A percentile compares a stretch with the other conserved stretches of the same genome.
phyloP scores from a whole-genome alignment of 2,888 invertebrate genomes.

The Pemphredon lugubris region DNA sequence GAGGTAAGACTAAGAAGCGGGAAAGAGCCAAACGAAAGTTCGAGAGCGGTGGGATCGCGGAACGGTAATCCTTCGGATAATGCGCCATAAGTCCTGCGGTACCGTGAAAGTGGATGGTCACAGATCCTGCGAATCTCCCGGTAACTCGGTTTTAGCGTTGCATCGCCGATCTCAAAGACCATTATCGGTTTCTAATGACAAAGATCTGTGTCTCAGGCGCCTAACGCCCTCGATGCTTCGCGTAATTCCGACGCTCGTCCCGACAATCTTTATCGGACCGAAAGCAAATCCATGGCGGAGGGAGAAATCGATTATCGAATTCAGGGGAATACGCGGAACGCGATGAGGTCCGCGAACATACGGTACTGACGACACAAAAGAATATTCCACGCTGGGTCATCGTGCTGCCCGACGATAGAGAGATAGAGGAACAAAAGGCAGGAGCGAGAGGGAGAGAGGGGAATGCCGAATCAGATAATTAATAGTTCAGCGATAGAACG shows the following conservation, averaged over 20 bases:
- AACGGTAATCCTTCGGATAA: slow-evolving; percentile 73
- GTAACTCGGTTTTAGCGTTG: slow-evolving; percentile 55
- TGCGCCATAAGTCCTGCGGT: slow-evolving; percentile 71
- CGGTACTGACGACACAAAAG: not conserved
- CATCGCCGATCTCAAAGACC: not conserved
- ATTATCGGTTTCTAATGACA: not conserved
- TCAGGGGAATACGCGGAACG: no score
- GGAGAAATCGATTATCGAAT: no score
- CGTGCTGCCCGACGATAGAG: not conserved
- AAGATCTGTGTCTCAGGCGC: no score
- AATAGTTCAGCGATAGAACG: slow-evolving; percentile 51
- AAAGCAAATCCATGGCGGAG: no score
- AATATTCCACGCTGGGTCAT: slow-evolving; percentile 5
- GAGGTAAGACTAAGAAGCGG: slow-evolving; percentile 31
- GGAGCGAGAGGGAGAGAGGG: not conserved
- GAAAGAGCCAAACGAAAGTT: slow-evolving; percentile 55
- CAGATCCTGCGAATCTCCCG: slow-evolving; percentile 54
- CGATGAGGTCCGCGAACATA: no score
- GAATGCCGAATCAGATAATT: slow-evolving; percentile 31
- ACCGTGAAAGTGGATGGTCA: slow-evolving; percentile 20
- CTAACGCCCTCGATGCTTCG: no score
- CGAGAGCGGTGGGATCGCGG: slow-evolving; percentile 49
- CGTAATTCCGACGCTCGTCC: no score
- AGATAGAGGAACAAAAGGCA: not conserved
- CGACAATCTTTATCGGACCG: no score